Evolutionary conservation across 35 echinoderm and acorn worm genomes (phyloP).

Genomic region (Anneissia japonica): DNA sequence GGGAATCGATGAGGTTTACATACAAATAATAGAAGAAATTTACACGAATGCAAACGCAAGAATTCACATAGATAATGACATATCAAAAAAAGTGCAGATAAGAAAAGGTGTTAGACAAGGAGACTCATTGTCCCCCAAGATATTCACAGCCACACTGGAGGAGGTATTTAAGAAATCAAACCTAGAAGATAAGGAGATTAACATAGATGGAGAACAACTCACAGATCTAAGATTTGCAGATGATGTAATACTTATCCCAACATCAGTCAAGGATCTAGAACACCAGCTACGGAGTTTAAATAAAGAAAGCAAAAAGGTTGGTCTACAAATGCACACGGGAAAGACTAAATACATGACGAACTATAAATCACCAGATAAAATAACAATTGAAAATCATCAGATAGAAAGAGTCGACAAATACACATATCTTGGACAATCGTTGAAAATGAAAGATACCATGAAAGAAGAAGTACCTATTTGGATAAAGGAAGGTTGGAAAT

Average conservation of each 20-base stretch:
- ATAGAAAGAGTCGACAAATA: not conserved
- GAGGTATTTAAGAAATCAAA: not conserved
- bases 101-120: not conserved
- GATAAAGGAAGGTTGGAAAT: not conserved
- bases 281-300: not conserved
- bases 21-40: not conserved
- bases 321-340: not conserved
- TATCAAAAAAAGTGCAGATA: not conserved
- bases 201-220: not conserved
- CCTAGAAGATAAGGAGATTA: not conserved
- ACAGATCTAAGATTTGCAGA: not conserved
- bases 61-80: conserved; percentile 3
- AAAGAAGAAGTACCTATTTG: not conserved
- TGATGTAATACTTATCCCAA: not conserved
- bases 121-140: not conserved
- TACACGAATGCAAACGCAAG: not conserved
- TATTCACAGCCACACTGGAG: not conserved
- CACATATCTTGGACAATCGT: not conserved
- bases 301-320: not conserved
- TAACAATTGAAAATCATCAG: not conserved
- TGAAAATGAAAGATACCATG: conserved; percentile 19
- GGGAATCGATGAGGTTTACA: too few relatives aligned
- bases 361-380: not conserved
- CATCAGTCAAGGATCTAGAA: not conserved
- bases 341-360: conserved; percentile 13